Conservation (phyloP, 2,888 invertebrate species). For the Leptinotarsa peninsularis region DNA sequence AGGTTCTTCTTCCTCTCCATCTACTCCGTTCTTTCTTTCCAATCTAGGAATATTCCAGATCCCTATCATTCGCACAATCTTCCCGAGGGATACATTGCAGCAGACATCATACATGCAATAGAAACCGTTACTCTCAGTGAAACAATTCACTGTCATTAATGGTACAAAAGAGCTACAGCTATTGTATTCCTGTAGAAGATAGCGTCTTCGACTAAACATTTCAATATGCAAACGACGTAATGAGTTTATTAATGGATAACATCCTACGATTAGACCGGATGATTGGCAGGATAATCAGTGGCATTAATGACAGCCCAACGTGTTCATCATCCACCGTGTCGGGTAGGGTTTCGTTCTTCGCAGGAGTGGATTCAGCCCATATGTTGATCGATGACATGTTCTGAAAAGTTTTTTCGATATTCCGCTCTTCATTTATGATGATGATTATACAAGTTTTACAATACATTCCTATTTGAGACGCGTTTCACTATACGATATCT, state of each 20-base stretch:
- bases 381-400: too few relatives aligned
- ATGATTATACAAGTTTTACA: too few relatives aligned
- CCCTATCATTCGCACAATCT: not conserved
- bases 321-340: conserved; percentile 13
- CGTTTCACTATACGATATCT: too few relatives aligned
- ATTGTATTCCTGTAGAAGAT: conserved; percentile 32
- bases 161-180: conserved; percentile 28
- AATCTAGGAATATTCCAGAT: too few relatives aligned
- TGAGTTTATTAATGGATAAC: conserved; percentile 51
- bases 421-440: too few relatives aligned
- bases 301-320: conserved; percentile 12
- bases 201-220: conserved; percentile 35
- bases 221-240: conserved; percentile 47
- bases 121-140: not conserved
- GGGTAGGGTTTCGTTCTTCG: not conserved
- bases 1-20: too few relatives aligned
- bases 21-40: too few relatives aligned
- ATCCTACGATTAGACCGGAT: conserved; percentile 48
- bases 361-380: not conserved
- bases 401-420: too few relatives aligned
- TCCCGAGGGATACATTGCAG: not conserved
- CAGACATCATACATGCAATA: not conserved
- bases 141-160: conserved; percentile 14
- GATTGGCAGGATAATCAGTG: conserved; percentile 51
- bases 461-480: too few relatives aligned